Conservation (phyloP, 1,140 invertebrate species). For the Cyclargus thomasi region DNA sequence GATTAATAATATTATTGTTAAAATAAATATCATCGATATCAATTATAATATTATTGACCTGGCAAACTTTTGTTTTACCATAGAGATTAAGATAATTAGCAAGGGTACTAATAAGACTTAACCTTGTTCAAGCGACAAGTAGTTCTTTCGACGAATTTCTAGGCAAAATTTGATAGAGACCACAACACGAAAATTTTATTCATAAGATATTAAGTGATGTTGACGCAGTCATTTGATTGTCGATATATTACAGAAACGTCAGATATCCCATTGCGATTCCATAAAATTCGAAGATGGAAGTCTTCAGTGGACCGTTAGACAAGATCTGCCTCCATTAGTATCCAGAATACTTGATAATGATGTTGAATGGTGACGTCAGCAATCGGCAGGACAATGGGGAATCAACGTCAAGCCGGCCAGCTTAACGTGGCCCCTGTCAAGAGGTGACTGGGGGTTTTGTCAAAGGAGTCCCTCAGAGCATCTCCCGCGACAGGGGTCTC, state of each 20-base stretch:
- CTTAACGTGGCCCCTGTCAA: conserved; percentile 31
- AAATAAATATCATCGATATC: no score
- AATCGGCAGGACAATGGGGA: conserved; percentile 57
- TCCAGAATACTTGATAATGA: conserved; percentile 1
- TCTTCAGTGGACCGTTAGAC: not conserved
- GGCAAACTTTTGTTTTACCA: no score
- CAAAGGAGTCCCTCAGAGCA: conserved; percentile 20
- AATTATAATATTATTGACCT: no score
- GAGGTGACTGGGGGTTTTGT: conserved; percentile 25
- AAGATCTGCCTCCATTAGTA: not conserved
- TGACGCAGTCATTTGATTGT: not conserved
- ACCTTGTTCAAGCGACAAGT: no score
- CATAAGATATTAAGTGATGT: not conserved
- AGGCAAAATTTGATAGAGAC: no score
- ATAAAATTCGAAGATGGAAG: not conserved
- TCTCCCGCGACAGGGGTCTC: conserved; percentile 35
- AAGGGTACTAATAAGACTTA: no score
- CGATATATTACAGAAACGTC: not conserved
- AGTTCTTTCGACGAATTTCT: no score
- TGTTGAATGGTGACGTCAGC: conserved; percentile 47
- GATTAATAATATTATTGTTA: no score
- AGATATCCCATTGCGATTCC: not conserved
- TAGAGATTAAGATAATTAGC: no score
- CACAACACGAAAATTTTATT: not conserved
- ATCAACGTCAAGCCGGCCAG: conserved; percentile 67